Base-by-base conservation (phyloP, 2,113 vertebrate species). In the Heloderma charlesbogerti region DNA sequence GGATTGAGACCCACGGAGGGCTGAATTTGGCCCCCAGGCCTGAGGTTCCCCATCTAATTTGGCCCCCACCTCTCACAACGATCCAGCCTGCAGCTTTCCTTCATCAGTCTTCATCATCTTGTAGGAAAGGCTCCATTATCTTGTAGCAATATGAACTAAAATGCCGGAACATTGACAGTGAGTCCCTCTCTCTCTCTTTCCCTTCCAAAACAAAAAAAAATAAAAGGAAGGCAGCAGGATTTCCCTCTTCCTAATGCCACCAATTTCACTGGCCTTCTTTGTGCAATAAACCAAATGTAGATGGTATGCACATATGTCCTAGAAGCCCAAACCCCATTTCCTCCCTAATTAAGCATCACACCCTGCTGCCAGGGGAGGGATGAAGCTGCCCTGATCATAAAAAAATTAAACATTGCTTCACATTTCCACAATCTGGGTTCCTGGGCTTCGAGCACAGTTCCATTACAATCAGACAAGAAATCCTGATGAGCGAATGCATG, bases 361-460 rank as follows among this genome's bases (percentile, higher is more conserved):
- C 77, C 87, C 91, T 88, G 88, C 92, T 91, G 94, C 92, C 94
- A 92, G 51, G 91, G 84, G 93, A 97, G 77, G 88, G 92, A 91
- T 94, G 93, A 92, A 63, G 95, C 88, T 90, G 92, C 89, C 89
- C 91, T 57, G 66, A 67, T 96, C 92, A 95, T 97, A 91, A 96
- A 85, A 97, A 97, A 96, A 96, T 97, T 96, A 94, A 97, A 91
- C 45, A 66, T 18, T 54, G 25, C 37, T 15, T 40, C 88, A 31
- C 6, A 12, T 71, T 88, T 81, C 31, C 0, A 10, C 37, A 54
- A 51, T 45, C 45, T 54, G 25, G 16, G 16, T 29, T 71, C 86
- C 60, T 94, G 78, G 78, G 66, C 57, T 66, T 94, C 85, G 82
- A 84, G 78, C 89, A 89, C 89, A 69, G 87, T 82, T 92, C 90